phyloP scores from a whole-genome alignment of 2,888 invertebrate species.

The Disparrhopalites patrizii region DNA sequence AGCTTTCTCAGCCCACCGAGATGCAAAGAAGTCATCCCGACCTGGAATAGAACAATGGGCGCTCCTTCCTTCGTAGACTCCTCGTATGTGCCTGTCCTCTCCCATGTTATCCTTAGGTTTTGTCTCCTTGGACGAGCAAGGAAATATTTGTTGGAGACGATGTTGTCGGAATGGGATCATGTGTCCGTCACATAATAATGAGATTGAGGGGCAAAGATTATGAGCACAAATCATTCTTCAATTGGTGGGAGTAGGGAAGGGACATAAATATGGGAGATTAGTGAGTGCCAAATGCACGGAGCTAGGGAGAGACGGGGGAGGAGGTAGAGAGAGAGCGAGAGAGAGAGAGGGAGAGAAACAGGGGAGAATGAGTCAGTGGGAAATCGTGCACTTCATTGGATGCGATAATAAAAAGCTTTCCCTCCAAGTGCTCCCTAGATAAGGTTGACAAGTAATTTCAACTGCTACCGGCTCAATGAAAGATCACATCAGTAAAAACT shows the following conservation, averaged over 20 bases:
- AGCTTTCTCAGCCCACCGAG: too few relatives aligned
- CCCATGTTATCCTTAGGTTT: too few relatives aligned
- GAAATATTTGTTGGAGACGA: too few relatives aligned
- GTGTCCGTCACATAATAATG: too few relatives aligned
- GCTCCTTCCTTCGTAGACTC: too few relatives aligned
- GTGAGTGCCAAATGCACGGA: slow-evolving; percentile 16
- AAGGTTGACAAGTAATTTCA: slow-evolving; percentile 27
- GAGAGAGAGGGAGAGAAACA: background rate
- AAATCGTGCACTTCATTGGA: slow-evolving; percentile 27
- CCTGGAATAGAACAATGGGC: too few relatives aligned
- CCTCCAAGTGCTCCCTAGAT: slow-evolving; percentile 21
- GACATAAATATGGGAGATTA: slow-evolving; percentile 26
- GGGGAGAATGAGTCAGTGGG: slow-evolving; percentile 23
- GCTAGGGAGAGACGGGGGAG: background rate
- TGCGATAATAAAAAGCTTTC: slow-evolving; percentile 25
- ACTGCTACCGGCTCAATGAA: slow-evolving; percentile 23
- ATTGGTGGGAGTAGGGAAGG: slow-evolving; percentile 10
- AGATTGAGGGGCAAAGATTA: slow-evolving; percentile 19
- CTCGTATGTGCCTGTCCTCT: too few relatives aligned
- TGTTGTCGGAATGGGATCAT: too few relatives aligned
- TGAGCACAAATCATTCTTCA: slow-evolving; percentile 26
- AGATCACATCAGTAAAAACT: slow-evolving; percentile 27
- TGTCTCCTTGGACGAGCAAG: too few relatives aligned
- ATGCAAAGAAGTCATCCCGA: too few relatives aligned
- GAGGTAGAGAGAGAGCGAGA: background rate